Evolutionary conservation across 2,888 invertebrate species (phyloP), one percentile per base, ranked within the genome.

Genomic region (Zygogramma bicolorata): DNA sequence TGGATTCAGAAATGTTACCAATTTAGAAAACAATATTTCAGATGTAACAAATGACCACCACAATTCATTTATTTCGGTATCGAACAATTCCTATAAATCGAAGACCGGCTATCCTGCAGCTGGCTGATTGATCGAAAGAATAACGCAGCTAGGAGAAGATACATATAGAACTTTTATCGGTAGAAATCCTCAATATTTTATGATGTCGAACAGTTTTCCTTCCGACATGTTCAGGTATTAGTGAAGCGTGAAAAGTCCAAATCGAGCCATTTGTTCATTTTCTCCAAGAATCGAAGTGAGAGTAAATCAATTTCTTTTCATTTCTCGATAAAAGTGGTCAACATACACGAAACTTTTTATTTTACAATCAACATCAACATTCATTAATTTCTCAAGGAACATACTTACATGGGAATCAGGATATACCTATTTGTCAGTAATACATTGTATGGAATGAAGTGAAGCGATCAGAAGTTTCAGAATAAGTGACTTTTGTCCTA

Each of bases 91-190:
- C 53, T 53, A n/a, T 25, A 15, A 53, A 53, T 53, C 25, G 53
- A 25, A 27, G 10, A 25, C 22, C 53, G 10, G 25, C 53, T 53
- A 53, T 53, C 4, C 53, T 25, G 53, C 25, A 53, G 22, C 22
- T 53, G 53, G 25, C 25, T 53, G 53, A 53, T 53, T 13, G 53
- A 53, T 53, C 25, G 53, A 53, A 46, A 46, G 53, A 53, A 53
- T 53, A 53, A 53, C 53, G 25, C 25, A 25, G 53, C 10, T 13
- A 25, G 25, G 25, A 13, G 25, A 53, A 53, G 13, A 25, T n/a
- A n/a, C n/a, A 53, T 25, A 53, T 53, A 2, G n/a, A 22, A 13
- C 25, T 53, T 53, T 53, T 25, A 6, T 6, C 25, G 25, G n/a
- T 53, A n/a, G 27, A 53, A 22, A 3, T 13, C 20, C 8, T 20